Conservation (phyloP, 2,797 vertebrate species). For the Enteromius afrohamiltoni region DNA sequence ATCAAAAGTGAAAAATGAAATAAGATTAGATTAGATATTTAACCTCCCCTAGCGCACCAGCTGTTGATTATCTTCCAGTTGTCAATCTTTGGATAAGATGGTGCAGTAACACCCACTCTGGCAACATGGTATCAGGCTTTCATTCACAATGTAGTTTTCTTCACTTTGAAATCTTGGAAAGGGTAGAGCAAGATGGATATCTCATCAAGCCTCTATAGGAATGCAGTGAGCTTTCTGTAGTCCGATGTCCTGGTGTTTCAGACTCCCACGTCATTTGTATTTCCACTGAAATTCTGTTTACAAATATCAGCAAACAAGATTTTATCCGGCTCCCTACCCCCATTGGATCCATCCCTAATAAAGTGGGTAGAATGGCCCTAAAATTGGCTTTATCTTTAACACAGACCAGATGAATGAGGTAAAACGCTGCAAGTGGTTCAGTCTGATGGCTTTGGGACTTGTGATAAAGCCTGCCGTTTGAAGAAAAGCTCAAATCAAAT, state of each 20-base stretch:
- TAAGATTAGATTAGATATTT: constrained; percentile 39
- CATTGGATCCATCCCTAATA: constrained; percentile 51
- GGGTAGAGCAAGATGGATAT: constrained; percentile 20
- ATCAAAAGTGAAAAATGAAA: constrained; percentile 30
- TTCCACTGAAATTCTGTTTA: constrained; percentile 35
- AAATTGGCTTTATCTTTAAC: constrained; percentile 67
- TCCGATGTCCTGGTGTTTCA: constrained; percentile 35
- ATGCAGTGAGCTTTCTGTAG: constrained; percentile 17
- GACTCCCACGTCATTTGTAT: neutral
- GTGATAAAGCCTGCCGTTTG: constrained; percentile 65
- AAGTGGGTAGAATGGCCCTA: constrained; percentile 36
- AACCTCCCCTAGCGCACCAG: constrained; percentile 11
- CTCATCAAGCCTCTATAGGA: neutral
- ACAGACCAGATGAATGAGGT: constrained; percentile 68
- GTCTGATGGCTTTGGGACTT: constrained; percentile 68
- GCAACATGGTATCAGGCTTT: constrained; percentile 48
- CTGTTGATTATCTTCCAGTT: constrained; percentile 33
- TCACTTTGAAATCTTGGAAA: constrained; percentile 51
- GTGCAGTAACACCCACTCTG: constrained; percentile 38
- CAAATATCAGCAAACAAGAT: constrained; percentile 61
- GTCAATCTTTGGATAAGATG: constrained; percentile 50
- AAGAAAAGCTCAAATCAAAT: constrained; percentile 70
- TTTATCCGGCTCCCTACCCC: constrained; percentile 45
- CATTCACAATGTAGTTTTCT: constrained; percentile 40
- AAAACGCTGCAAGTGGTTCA: constrained; percentile 63